phyloP scores from a whole-genome alignment of 2,888 invertebrate genomes.

The Lampropteryx suffumata region DNA sequence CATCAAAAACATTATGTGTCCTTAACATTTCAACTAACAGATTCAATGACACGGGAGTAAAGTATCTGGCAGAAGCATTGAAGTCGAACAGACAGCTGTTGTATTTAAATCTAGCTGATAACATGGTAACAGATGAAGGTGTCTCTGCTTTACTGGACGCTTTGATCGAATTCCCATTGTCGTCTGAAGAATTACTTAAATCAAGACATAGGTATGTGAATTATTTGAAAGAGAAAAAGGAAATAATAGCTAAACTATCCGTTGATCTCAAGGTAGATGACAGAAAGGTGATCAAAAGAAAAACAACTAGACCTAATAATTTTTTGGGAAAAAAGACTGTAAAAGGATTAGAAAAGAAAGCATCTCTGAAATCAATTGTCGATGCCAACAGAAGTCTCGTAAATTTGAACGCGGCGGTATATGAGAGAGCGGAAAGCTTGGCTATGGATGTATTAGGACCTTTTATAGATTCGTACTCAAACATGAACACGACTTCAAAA shows the following conservation, averaged over 20 bases:
- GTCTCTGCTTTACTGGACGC: slow-evolving; percentile 40
- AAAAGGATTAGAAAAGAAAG: slow-evolving; percentile 25
- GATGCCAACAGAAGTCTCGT: slow-evolving; percentile 34
- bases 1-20: slow-evolving; percentile 46
- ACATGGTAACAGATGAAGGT: slow-evolving; percentile 55
- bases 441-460: slow-evolving; percentile 41
- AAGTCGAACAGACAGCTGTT: slow-evolving; percentile 51
- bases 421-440: slow-evolving; percentile 44
- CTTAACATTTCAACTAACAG: slow-evolving; percentile 58
- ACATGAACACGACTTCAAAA: slow-evolving; percentile 34
- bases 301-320: slow-evolving; percentile 9
- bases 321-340: slow-evolving; percentile 2
- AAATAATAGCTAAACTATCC: slow-evolving; percentile 33
- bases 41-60: slow-evolving; percentile 56
- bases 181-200: slow-evolving; percentile 42
- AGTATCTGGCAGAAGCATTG: slow-evolving; percentile 45
- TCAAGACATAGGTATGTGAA: slow-evolving; percentile 37
- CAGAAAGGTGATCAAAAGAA: slow-evolving; percentile 35
- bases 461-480: slow-evolving; percentile 48
- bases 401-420: slow-evolving; percentile 33
- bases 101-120: slow-evolving; percentile 59
- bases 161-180: slow-evolving; percentile 50
- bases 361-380: slow-evolving; percentile 11
- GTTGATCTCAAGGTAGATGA: slow-evolving; percentile 43
- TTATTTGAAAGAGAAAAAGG: slow-evolving; percentile 45